Evolutionary conservation across 2,888 invertebrate genomes (phyloP), one percentile per base, ranked within the genome.

Genomic region (Drosophila quinaria): DNA sequence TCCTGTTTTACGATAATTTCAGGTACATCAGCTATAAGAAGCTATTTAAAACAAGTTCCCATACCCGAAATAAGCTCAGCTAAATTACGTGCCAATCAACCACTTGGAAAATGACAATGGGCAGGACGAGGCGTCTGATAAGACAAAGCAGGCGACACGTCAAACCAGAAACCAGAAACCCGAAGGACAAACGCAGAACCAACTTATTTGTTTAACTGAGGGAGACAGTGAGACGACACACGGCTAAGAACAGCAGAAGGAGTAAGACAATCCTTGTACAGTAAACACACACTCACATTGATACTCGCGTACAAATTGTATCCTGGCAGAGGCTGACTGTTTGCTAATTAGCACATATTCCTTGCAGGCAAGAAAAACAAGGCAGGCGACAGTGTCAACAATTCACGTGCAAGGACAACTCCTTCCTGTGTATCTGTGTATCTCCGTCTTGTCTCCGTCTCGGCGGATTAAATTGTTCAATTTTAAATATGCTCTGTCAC

Each of bases 401-500:
- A 76, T 88, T 89, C 84, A 86, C 85, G 89, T 81, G 82, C 71
- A 61, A 51, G 60, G 58, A 69, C 44, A 64, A 22, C 22, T 15
- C 44, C 25, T 22, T 29, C 25, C 55, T 46, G 54, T 56, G 19
- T 55, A 44, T 42, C 42, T n/a, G 33, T 6, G 15, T 44, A 11
- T 46, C 15, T 15, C 25, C 25, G 25, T 54, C 54, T 54, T 31
- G 54, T 49, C 41, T 61, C 52, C 3, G 35, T 84, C 89, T 77
- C 84, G 77, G 67, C 64, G 90, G 90, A 87, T 87, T 87, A 87
- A 90, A 87, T 87, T 87, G 87, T 87, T 87, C 87, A 87, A 90
- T 87, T 87, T 87, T 90, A 87, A 87, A 90, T 90, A 87, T 87
- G 89, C 90, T 84, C 84, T 87, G 87, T 88, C 87, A 87, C 87